Evolutionary conservation across 2,888 invertebrate species (phyloP), one percentile per base, ranked within the genome.

Genomic region (Andricus curvator): DNA sequence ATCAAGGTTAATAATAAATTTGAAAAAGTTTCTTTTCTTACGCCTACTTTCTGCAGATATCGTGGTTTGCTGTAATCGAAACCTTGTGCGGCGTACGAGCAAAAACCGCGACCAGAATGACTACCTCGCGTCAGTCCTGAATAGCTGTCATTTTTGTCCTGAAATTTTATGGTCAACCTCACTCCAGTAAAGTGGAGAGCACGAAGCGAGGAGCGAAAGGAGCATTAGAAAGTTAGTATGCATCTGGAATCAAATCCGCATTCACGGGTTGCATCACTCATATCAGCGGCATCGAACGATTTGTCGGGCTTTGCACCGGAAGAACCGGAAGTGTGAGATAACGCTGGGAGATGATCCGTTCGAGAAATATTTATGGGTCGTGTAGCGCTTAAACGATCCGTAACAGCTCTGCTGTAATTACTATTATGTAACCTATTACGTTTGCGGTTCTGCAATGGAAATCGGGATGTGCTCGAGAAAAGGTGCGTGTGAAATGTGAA

Each of bases 281-380:
- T 56, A 74, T 70, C 74, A 74, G 48, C 48, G n/a, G 13, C 33
- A n/a, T 74, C 74, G 74, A 33, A 56, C 56, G 20, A 70, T 70
- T 70, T 70, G 70, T 70, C 51, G 70, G 48, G 20, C 33, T 56
- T 74, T 74, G 11, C 51, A 51, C 29, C 74, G 74, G 74, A 74
- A 74, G 74, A 74, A 56, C 74, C 56, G 74, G 74, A 74, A 74
- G 56, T 70, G 44, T 74, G 74, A 56, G 74, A 74, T 74, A 74
- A 74, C 51, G 20, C 29, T 20, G 48, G 29, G 51, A 51, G 70
- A 70, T 70, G 51, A 70, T 70, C 9, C 29, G 29, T 20, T 33
- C 51, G 48, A 74, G 51, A 74, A 74, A 74, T 74, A 74, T 37
- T 74, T 56, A 74, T 33, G 51, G 51, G 74, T 56, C 20, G 51